These are phyloP conservation scores for Pterois miles DNA, from an alignment of 2,797 vertebrate genomes.

Conservation along the genomic window DNA sequence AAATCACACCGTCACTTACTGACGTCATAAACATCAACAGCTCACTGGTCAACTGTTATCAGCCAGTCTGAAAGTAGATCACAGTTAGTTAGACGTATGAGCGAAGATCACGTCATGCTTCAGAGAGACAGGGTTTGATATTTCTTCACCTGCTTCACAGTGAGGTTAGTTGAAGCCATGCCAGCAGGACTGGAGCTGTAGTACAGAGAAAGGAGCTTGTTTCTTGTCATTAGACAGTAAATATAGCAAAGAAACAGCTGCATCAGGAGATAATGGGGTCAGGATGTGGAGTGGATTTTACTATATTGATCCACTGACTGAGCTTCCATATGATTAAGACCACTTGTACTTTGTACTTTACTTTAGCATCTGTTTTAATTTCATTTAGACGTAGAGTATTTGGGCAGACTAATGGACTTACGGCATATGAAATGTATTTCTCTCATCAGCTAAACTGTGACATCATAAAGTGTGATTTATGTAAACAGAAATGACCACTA, in stretches of 20 bases:
- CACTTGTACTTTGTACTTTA: too few species aligned
- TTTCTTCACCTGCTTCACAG: slow-evolving; percentile 1
- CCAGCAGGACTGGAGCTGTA: slow-evolving; percentile 19
- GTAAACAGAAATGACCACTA: too few species aligned
- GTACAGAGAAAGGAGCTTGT: slow-evolving; percentile 1
- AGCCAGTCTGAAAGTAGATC: slow-evolving; percentile 4
- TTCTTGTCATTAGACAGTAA: slow-evolving; percentile 7
- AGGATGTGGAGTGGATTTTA: neutral
- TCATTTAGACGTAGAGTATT: too few species aligned
- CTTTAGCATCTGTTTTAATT: too few species aligned
- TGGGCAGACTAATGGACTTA: too few species aligned
- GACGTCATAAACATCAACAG: neutral
- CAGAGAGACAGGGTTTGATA: slow-evolving; percentile 14
- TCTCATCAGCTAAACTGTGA: too few species aligned
- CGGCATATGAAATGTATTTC: too few species aligned
- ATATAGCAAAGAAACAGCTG: slow-evolving; percentile 7
- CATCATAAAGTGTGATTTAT: too few species aligned
- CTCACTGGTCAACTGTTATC: neutral
- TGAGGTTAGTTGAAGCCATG: slow-evolving; percentile 61
- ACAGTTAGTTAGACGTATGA: slow-evolving; percentile 14
- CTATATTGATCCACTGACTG: too few species aligned
- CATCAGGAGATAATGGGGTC: neutral
- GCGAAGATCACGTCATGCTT: slow-evolving; percentile 36
- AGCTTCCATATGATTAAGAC: too few species aligned
- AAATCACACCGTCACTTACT: neutral